Conservation (phyloP, 2,888 invertebrate genomes). For the Trileptium ribeirensis region DNA sequence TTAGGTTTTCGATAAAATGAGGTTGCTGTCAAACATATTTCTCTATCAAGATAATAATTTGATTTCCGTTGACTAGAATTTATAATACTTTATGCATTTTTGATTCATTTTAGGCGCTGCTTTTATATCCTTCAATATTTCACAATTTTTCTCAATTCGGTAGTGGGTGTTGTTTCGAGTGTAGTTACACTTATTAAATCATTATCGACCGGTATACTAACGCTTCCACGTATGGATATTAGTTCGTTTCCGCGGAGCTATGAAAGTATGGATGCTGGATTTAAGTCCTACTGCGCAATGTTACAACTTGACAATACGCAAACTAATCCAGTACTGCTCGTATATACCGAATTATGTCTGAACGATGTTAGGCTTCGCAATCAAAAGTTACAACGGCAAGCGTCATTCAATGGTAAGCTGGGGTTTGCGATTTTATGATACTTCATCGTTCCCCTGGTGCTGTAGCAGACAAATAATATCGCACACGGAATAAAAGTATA, state of each 20-base stretch:
- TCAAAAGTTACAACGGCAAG: too few species aligned
- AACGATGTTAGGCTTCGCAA: neutral
- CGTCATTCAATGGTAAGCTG: too few species aligned
- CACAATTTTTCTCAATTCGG: constrained; percentile 17
- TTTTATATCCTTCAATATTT: constrained; percentile 24
- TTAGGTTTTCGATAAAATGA: too few species aligned
- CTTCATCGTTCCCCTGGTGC: too few species aligned
- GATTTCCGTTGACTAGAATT: too few species aligned
- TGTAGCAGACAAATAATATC: too few species aligned
- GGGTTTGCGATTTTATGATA: too few species aligned
- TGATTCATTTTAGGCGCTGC: constrained; percentile 9
- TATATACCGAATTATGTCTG: neutral
- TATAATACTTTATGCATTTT: too few species aligned
- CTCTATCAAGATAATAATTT: too few species aligned
- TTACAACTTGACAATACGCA: neutral
- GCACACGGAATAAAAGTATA: too few species aligned
- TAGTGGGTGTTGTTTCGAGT: constrained; percentile 17
- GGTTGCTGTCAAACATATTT: too few species aligned
- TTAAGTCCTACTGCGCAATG: neutral
- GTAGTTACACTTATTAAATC: neutral
- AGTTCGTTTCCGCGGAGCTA: constrained; percentile 11
- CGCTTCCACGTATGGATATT: constrained; percentile 17
- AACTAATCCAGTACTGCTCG: constrained; percentile 2
- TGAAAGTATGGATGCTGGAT: constrained; percentile 14
- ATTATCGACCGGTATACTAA: neutral